phyloP scores from a whole-genome alignment of 2,113 vertebrate species.

The Myrmophylax atrothorax region DNA sequence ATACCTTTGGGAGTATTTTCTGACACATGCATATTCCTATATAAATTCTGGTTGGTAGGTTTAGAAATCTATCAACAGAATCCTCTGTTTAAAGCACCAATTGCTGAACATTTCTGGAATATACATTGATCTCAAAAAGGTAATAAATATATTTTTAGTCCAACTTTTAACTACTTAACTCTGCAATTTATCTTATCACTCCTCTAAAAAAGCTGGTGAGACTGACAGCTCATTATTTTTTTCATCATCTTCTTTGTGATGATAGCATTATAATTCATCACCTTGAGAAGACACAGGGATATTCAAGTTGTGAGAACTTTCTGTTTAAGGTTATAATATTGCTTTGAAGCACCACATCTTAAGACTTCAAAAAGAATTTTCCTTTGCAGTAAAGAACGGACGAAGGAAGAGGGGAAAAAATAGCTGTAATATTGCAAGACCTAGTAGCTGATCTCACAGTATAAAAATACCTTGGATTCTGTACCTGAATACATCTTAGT shows the following conservation, averaged over 20 bases:
- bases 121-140: background rate
- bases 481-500: background rate
- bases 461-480: background rate
- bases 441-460: background rate
- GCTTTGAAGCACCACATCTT: constrained; percentile 23
- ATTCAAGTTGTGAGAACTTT: background rate
- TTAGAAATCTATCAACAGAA: background rate
- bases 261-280: constrained; percentile 1
- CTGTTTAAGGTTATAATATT: constrained; percentile 19
- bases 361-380: constrained; percentile 54
- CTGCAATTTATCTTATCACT: background rate
- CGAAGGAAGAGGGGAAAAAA: background rate
- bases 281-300: background rate
- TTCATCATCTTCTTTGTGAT: background rate
- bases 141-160: background rate
- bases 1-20: background rate
- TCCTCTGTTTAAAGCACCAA: background rate
- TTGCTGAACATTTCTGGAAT: background rate
- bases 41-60: background rate
- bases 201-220: background rate
- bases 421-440: background rate
- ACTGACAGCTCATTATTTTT: constrained; percentile 11
- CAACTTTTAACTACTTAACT: background rate
- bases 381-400: background rate
- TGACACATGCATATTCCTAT: background rate